Conservation (phyloP, 2,113 vertebrate species). For the Paraplagusia blochii region DNA sequence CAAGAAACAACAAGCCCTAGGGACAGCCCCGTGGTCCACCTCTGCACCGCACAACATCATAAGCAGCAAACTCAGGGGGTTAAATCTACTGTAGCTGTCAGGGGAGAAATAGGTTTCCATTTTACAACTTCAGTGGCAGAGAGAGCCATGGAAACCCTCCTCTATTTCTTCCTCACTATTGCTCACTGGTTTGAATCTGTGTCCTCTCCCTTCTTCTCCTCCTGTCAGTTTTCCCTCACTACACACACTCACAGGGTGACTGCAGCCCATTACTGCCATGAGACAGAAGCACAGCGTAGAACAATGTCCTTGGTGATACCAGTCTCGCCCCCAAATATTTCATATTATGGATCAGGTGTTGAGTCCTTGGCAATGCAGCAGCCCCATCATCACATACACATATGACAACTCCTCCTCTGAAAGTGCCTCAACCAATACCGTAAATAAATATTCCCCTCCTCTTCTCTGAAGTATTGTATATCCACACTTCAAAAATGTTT, state of each 20-base stretch:
- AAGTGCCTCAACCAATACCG: too few species aligned
- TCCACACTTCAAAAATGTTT: too few species aligned
- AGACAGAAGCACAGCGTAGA: slow-evolving; percentile 52
- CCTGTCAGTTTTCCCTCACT: slow-evolving; percentile 56
- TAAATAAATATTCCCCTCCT: too few species aligned
- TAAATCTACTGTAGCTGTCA: slow-evolving; percentile 63
- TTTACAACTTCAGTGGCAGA: slow-evolving; percentile 63
- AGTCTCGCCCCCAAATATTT: not conserved
- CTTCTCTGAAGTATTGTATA: too few species aligned
- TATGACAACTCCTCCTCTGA: too few species aligned
- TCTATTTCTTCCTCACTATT: slow-evolving; percentile 50
- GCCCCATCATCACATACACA: too few species aligned
- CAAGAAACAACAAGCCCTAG: slow-evolving; percentile 73
- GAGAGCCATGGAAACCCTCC: slow-evolving; percentile 46
- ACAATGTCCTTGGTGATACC: slow-evolving; percentile 25
- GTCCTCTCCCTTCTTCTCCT: slow-evolving; percentile 30
- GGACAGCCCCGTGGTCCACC: slow-evolving; percentile 60
- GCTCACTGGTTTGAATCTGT: slow-evolving; percentile 59
- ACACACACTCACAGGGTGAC: slow-evolving; percentile 53
- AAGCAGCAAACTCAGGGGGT: slow-evolving; percentile 58
- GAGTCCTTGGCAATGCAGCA: too few species aligned
- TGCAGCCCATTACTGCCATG: slow-evolving; percentile 59
- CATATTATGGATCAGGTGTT: too few species aligned
- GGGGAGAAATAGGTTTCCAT: slow-evolving; percentile 66
- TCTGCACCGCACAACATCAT: slow-evolving; percentile 67